phyloP scores from a whole-genome alignment of 92 coral and sea anemone species.

The Palythoa heliodiscus region DNA sequence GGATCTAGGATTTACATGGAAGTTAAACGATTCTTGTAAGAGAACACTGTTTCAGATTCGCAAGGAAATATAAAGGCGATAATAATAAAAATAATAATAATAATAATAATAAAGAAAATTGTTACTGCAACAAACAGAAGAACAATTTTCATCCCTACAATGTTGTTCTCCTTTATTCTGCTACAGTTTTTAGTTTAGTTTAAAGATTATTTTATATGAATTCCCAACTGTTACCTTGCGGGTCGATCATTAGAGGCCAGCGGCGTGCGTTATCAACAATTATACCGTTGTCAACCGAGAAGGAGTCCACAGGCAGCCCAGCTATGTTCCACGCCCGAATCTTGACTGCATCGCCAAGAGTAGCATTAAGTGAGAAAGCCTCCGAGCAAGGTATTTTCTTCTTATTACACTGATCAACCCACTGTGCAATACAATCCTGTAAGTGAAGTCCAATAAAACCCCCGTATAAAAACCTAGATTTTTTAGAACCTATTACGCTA shows the following conservation, averaged over 20 bases:
- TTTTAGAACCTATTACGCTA: too few species aligned
- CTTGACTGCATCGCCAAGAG: constrained; percentile 96
- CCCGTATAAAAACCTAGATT: too few species aligned
- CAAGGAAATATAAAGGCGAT: too few species aligned
- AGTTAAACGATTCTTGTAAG: too few species aligned
- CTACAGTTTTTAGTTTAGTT: background rate
- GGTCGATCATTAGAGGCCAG: constrained; percentile 99
- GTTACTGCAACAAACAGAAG: background rate
- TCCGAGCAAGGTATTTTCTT: constrained; percentile 91
- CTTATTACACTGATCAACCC: constrained; percentile 81
- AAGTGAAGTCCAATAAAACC: background rate
- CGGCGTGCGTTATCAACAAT: constrained; percentile 95
- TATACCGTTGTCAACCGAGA: constrained; percentile 96
- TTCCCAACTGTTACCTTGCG: constrained; percentile 68
- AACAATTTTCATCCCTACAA: background rate
- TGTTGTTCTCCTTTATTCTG: too few species aligned
- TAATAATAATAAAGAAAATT: too few species aligned
- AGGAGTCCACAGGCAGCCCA: constrained; percentile 95
- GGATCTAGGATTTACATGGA: too few species aligned
- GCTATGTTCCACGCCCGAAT: constrained; percentile 98
- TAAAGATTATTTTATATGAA: background rate
- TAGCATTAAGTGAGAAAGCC: constrained; percentile 88
- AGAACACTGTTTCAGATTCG: too few species aligned
- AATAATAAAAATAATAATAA: too few species aligned
- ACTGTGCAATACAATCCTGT: constrained; percentile 82